These are phyloP conservation scores for Monopis laevigella DNA, from an alignment of 2,888 invertebrate species.

Conservation along the genomic window DNA sequence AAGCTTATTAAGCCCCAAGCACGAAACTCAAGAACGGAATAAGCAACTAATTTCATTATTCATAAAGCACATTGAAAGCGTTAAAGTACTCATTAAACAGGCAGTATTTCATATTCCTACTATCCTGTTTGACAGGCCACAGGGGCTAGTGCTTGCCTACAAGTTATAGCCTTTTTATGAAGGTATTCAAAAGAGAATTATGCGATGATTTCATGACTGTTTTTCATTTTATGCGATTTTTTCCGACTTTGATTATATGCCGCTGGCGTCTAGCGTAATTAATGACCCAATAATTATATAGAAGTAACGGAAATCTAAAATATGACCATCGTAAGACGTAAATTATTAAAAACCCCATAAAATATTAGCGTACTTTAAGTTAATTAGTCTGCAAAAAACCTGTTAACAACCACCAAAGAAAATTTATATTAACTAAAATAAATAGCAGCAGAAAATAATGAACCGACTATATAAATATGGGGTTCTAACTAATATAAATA, in stretches of 20 bases:
- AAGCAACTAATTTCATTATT: constrained; percentile 66
- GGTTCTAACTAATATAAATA: constrained; percentile 59
- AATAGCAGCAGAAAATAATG: constrained; percentile 22
- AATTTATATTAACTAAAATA: constrained; percentile 12
- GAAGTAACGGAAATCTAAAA: constrained; percentile 28
- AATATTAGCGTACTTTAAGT: background rate
- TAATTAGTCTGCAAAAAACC: background rate
- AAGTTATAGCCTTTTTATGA: constrained; percentile 57
- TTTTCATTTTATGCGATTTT: constrained; percentile 56
- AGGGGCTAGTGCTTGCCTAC: constrained; percentile 49
- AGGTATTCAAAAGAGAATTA: constrained; percentile 54
- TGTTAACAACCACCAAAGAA: background rate
- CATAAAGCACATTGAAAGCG: constrained; percentile 66
- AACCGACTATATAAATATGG: constrained; percentile 33
- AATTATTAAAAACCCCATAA: background rate
- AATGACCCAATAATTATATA: constrained; percentile 52
- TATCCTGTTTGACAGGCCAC: constrained; percentile 55
- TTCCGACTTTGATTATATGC: constrained; percentile 55
- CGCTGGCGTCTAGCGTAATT: constrained; percentile 51
- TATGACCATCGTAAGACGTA: constrained; percentile 24
- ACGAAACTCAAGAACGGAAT: constrained; percentile 57
- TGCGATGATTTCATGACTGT: constrained; percentile 53
- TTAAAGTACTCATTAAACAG: constrained; percentile 61
- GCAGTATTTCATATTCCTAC: constrained; percentile 56
- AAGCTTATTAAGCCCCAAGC: constrained; percentile 52